These are phyloP conservation scores for Cylindroiulus punctatus DNA, from an alignment of 2,888 invertebrate species.

Conservation along the genomic window DNA sequence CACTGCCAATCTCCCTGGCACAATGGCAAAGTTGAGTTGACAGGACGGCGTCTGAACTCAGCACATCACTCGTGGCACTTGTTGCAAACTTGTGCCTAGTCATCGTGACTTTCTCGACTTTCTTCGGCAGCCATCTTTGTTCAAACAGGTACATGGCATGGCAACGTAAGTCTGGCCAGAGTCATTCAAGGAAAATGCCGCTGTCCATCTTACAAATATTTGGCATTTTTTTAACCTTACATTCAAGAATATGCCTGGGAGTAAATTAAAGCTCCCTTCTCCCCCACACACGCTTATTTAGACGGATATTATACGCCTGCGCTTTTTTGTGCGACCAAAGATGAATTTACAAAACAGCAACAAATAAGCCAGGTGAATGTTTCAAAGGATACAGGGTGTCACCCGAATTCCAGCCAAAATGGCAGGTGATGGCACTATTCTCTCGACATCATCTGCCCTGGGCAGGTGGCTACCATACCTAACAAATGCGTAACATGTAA, in stretches of 20 bases:
- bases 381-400: not conserved
- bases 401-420: not conserved
- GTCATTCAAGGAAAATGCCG: constrained; percentile 25
- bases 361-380: constrained; percentile 4
- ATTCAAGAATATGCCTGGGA: not conserved
- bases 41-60: constrained; percentile 48
- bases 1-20: not conserved
- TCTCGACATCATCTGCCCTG: not conserved
- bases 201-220: constrained; percentile 31
- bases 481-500: too few relatives aligned
- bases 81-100: constrained; percentile 42
- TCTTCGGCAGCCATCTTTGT: not conserved
- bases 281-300: constrained; percentile 20
- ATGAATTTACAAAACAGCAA: constrained; percentile 28
- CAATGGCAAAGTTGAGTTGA: constrained; percentile 48
- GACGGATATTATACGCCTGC: constrained; percentile 33
- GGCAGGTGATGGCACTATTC: not conserved
- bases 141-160: constrained; percentile 28
- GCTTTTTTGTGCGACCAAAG: not conserved
- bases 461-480: too few relatives aligned
- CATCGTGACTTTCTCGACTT: constrained; percentile 50
- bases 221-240: not conserved
- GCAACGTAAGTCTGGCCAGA: not conserved
- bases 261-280: constrained; percentile 2
- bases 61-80: constrained; percentile 47